These are phyloP conservation scores for Drosophila diplacantha DNA, from an alignment of 2,888 invertebrate genomes.

Conservation along the genomic window DNA sequence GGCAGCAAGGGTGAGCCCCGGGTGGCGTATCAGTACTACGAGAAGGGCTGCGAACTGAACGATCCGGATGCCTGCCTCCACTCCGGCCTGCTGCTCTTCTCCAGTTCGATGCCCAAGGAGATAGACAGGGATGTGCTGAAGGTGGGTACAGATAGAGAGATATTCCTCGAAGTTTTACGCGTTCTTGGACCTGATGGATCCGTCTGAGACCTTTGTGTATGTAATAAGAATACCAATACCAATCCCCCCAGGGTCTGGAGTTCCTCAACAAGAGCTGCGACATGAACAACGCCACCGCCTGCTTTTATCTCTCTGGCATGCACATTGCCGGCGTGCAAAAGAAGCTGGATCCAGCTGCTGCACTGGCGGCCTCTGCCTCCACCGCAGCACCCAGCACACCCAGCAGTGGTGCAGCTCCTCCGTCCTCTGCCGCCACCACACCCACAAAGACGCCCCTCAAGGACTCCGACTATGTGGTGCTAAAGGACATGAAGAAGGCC, in stretches of 20 bases:
- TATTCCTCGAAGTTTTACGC: background rate
- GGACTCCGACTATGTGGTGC: constrained; percentile 79
- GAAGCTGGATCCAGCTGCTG: constrained; percentile 75
- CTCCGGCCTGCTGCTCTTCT: constrained; percentile 84
- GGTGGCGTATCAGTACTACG: constrained; percentile 85
- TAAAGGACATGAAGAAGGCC: constrained; percentile 86
- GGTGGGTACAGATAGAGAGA: constrained; percentile 63
- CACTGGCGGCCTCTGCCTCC: background rate
- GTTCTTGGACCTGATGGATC: background rate
- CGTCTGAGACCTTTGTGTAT: background rate
- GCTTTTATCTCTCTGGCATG: constrained; percentile 89
- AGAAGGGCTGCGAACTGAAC: constrained; percentile 86
- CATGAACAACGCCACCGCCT: constrained; percentile 83
- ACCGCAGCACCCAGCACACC: background rate
- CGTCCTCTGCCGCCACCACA: background rate
- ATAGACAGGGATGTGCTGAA: constrained; percentile 81
- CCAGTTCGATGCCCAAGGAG: constrained; percentile 79
- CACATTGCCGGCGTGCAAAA: constrained; percentile 86
- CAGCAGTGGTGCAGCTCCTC: background rate
- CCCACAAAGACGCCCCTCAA: constrained; percentile 38
- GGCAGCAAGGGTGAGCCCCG: constrained; percentile 80
- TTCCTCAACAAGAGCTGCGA: constrained; percentile 82
- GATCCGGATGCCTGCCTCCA: constrained; percentile 86
- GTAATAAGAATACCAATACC: background rate
- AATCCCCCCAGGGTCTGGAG: constrained; percentile 79